A percentile compares a stretch with the other conserved stretches of the same genome.
phyloP scores from a whole-genome alignment of 2,113 vertebrate genomes.

The Indri indri region DNA sequence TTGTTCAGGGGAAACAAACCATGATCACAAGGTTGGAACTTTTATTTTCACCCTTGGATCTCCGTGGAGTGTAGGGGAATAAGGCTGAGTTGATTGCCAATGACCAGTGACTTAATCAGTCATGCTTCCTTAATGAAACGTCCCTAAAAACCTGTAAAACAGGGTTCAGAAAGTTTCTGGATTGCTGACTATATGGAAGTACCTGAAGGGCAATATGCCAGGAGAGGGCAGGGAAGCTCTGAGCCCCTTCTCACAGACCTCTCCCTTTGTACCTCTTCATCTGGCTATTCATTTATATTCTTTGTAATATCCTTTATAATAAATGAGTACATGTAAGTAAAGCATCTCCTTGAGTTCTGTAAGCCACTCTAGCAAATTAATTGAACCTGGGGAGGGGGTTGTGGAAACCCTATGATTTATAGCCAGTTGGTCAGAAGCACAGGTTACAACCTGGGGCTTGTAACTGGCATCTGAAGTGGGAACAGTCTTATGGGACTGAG shows the following conservation, averaged over 20 bases:
- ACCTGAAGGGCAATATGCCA: background rate
- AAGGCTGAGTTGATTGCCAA: background rate
- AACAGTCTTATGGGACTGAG: background rate
- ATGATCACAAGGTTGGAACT: background rate
- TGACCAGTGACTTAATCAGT: background rate
- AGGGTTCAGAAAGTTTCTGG: background rate
- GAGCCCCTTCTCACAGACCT: background rate
- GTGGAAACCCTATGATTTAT: background rate
- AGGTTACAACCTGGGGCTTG: background rate
- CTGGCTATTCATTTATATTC: background rate
- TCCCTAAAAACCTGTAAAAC: background rate
- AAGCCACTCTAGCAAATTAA: background rate
- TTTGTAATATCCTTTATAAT: background rate
- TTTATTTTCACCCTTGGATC: background rate
- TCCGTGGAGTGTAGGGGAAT: background rate
- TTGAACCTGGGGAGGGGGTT: background rate
- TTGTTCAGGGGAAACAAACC: background rate
- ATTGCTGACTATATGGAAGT: background rate
- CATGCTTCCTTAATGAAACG: background rate
- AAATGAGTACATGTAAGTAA: background rate
- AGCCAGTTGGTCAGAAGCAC: background rate
- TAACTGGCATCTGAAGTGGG: background rate
- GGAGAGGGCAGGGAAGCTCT: too few species aligned
- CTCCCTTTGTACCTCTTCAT: background rate
- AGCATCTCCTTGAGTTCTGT: background rate